Evolutionary conservation across 2,113 vertebrate species (phyloP).

Genomic region (Cebidichthys violaceus): DNA sequence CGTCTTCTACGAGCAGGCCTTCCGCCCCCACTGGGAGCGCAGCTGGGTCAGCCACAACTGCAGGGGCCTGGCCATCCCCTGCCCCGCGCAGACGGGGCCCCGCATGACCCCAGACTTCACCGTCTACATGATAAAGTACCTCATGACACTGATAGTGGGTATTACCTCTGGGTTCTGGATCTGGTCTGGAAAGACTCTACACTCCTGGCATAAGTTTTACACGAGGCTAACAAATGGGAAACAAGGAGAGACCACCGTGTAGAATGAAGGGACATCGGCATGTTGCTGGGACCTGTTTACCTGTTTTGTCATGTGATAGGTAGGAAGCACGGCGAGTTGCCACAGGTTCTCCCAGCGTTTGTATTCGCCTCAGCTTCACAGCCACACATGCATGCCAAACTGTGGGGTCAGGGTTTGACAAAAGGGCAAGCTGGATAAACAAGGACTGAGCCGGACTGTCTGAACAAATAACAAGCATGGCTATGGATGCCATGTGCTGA

Average conservation of each 20-base stretch:
- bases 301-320: conserved; percentile 46
- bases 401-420: conserved; percentile 52
- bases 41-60: conserved; percentile 96
- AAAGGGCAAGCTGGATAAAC: conserved; percentile 69
- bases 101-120: conserved; percentile 97
- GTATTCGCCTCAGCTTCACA: conserved; percentile 41
- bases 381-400: conserved; percentile 54
- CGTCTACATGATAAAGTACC: conserved; percentile 99
- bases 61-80: conserved; percentile 94
- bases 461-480: conserved; percentile 72
- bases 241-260: conserved; percentile 96
- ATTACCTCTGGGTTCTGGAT: conserved; percentile 99
- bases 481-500: conserved; percentile 66
- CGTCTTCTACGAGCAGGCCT: conserved; percentile 98
- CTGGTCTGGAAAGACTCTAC: conserved; percentile 99
- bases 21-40: conserved; percentile 94
- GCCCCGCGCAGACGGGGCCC: conserved; percentile 89
- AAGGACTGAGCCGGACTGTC: conserved; percentile 58
- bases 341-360: conserved; percentile 14
- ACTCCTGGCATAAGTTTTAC: conserved; percentile 98
- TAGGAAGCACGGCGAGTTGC: conserved; percentile 42
- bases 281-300: conserved; percentile 38
- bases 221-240: conserved; percentile 92
- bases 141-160: conserved; percentile 99
- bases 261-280: conserved; percentile 27